Conservation (phyloP, 2,113 vertebrate genomes). For the Bombycilla garrulus region DNA sequence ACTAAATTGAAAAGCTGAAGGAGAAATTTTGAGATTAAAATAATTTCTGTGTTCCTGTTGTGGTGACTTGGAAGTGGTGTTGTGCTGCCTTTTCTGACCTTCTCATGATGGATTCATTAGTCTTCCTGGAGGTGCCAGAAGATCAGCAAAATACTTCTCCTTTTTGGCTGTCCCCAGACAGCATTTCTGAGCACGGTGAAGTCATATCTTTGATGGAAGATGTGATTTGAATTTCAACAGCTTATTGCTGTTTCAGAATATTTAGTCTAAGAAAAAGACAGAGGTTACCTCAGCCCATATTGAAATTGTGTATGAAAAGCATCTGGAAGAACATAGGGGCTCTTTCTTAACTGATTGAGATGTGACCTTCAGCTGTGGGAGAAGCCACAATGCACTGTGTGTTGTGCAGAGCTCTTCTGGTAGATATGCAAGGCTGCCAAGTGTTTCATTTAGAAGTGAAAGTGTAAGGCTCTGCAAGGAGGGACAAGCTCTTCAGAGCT, state of each 20-base stretch:
- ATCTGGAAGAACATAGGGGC: background rate
- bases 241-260: background rate
- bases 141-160: background rate
- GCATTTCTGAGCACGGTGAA: slow-evolving; percentile 24
- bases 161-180: slow-evolving; percentile 2
- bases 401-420: background rate
- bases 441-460: background rate
- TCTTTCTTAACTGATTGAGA: background rate
- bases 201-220: background rate
- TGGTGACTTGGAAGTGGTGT: background rate
- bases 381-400: background rate
- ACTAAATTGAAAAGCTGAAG: background rate
- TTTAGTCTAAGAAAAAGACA: background rate
- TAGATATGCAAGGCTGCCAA: background rate
- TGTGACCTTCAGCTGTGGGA: background rate
- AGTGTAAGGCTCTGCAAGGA: background rate
- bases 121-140: slow-evolving; percentile 19
- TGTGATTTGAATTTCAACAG: slow-evolving; percentile 36
- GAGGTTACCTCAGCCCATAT: background rate
- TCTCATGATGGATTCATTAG: slow-evolving; percentile 26
- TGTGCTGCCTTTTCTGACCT: background rate
- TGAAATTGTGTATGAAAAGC: background rate
- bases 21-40: background rate
- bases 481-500: background rate
- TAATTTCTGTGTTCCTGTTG: background rate